Percentiles rank a stretch among this genome's conserved stretches.
Evolutionary conservation across 2,113 vertebrate species (phyloP).

Genomic region (Corythoichthys haematopterus): DNA sequence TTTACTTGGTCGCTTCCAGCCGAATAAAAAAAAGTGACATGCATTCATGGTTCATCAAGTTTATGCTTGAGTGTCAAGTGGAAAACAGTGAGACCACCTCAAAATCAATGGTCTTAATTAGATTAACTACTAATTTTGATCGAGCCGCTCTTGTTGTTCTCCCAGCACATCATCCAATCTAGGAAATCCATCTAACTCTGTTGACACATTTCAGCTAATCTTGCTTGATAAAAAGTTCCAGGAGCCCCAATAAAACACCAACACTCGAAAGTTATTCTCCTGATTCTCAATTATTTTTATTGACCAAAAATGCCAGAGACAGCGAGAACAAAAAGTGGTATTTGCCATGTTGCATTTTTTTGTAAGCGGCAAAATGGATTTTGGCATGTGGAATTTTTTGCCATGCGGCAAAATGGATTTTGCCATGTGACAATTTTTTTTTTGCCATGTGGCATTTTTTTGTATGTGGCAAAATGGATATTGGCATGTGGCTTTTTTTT

Average conservation of each 20-base stretch:
- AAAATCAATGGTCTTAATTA: conserved; percentile 27
- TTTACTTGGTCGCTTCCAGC: conserved; percentile 16
- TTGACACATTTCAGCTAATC: not conserved
- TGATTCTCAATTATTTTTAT: conserved; percentile 28
- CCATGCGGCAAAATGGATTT: too few relatives aligned
- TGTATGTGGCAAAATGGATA: conserved; percentile 1
- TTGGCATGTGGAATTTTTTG: too few relatives aligned
- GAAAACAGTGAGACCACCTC: conserved; percentile 20
- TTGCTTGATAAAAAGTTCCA: conserved; percentile 2
- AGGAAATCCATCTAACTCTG: conserved; percentile 15
- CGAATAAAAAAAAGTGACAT: conserved; percentile 26
- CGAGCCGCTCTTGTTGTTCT: conserved; percentile 1
- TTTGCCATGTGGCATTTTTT: too few relatives aligned
- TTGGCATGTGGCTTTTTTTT: conserved; percentile 6
- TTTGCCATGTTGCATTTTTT: too few relatives aligned
- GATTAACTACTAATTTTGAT: conserved; percentile 27
- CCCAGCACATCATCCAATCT: conserved; percentile 9
- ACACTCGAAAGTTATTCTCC: not conserved
- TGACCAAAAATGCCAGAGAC: conserved; percentile 25
- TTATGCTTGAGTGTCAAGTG: conserved; percentile 17
- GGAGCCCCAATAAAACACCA: conserved; percentile 4
- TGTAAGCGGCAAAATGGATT: too few relatives aligned
- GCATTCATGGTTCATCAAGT: conserved; percentile 29
- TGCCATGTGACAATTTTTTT: too few relatives aligned
- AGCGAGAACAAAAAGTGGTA: too few relatives aligned